Conservation (phyloP, 2,888 invertebrate species). For the Ormyrus pomaceus region DNA sequence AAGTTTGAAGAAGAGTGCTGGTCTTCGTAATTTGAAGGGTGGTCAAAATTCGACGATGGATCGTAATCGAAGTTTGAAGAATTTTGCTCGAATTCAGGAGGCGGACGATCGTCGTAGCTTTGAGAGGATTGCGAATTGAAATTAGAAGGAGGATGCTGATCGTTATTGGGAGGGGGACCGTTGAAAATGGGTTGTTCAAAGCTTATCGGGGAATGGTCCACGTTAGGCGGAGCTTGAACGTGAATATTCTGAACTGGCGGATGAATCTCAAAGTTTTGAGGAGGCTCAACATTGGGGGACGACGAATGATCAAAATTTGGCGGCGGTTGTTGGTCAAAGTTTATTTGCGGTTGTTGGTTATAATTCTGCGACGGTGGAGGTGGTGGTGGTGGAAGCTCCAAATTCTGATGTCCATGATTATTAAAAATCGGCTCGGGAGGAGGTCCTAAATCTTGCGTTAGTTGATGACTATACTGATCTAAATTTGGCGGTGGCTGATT, state of each 20-base stretch:
- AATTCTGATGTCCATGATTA: background rate
- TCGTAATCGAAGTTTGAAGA: conserved; percentile 18
- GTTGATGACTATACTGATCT: background rate
- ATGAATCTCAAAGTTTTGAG: conserved; percentile 8
- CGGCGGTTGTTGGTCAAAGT: conserved; percentile 10
- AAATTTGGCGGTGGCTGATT: background rate
- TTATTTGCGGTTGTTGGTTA: conserved; percentile 12
- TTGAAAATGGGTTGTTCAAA: background rate
- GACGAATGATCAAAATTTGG: conserved; percentile 12
- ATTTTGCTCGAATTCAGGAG: background rate
- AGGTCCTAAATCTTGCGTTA: too few species aligned
- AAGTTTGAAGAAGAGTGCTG: conserved; percentile 10
- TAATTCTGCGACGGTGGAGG: background rate
- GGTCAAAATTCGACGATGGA: background rate
- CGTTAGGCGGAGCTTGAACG: background rate
- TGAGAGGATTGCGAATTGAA: background rate
- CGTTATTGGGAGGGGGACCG: background rate
- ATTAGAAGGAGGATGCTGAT: background rate
- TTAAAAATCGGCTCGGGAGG: background rate
- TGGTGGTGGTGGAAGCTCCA: too few species aligned
- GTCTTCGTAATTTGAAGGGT: conserved; percentile 18
- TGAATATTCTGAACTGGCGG: background rate
- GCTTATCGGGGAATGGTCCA: background rate
- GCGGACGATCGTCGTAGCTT: conserved; percentile 15
- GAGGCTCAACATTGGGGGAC: background rate